Evolutionary conservation across 2,888 invertebrate genomes (phyloP).

Genomic region (Clostera curtula): DNA sequence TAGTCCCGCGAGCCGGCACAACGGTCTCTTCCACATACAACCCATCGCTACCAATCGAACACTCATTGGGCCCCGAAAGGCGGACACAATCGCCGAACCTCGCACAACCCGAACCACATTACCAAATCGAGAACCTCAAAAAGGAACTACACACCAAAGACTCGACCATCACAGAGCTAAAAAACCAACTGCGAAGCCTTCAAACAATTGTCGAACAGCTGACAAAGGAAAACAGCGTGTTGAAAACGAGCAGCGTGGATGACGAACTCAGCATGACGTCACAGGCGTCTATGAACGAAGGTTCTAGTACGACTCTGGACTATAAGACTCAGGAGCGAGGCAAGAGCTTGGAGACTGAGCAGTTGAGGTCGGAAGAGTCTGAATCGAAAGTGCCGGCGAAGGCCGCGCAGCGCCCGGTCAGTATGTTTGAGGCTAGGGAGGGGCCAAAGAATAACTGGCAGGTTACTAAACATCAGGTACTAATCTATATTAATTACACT

Average conservation of each 20-base stretch:
- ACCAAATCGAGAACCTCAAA: constrained; percentile 49
- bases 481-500: constrained; percentile 55
- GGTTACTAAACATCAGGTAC: constrained; percentile 76
- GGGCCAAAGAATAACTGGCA: constrained; percentile 77
- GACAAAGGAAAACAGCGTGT: constrained; percentile 85
- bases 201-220: constrained; percentile 83
- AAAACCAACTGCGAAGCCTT: constrained; percentile 76
- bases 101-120: constrained; percentile 25
- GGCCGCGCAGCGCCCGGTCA: constrained; percentile 82
- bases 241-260: constrained; percentile 76
- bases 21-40: constrained; percentile 57
- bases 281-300: constrained; percentile 52
- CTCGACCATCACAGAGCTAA: constrained; percentile 78
- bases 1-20: constrained; percentile 49
- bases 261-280: constrained; percentile 59
- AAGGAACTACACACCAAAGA: constrained; percentile 78
- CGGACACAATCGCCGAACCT: constrained; percentile 34
- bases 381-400: constrained; percentile 57
- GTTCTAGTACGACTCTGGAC: constrained; percentile 34
- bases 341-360: constrained; percentile 58
- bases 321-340: constrained; percentile 48
- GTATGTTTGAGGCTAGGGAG: constrained; percentile 91
- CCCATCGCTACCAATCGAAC: constrained; percentile 49
- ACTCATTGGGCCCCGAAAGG: constrained; percentile 25
- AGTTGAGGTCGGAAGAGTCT: constrained; percentile 56